Evolutionary conservation across 37 sponge, comb jelly and placozoan species (phyloP).

Genomic region (Agelas oroides): DNA sequence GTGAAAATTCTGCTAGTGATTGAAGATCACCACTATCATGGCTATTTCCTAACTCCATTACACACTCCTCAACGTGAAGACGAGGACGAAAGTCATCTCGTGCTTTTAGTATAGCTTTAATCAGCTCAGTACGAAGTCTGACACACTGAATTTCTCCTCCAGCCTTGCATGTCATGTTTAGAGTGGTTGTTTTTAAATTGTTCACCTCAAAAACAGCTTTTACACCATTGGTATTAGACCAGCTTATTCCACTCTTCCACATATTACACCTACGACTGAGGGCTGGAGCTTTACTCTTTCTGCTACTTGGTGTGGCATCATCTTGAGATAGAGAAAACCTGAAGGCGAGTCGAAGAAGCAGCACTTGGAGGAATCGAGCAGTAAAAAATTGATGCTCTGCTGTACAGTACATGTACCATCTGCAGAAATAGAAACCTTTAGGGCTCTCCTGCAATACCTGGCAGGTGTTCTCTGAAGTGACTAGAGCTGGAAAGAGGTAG

Average conservation of each 20-base stretch:
- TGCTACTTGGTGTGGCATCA: no score
- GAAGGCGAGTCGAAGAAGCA: slow-evolving; percentile 23
- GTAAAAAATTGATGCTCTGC: not conserved
- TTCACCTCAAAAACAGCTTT: slow-evolving; percentile 7
- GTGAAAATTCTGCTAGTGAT: no score
- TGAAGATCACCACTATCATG: no score
- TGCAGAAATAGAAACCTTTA: not conserved
- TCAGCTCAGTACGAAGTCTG: slow-evolving; percentile 4
- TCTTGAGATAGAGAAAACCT: slow-evolving; percentile 2
- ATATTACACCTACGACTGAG: not conserved
- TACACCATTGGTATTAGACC: slow-evolving; percentile 2
- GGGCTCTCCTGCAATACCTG: no score
- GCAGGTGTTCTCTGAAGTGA: not conserved
- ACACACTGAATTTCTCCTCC: slow-evolving; percentile 16
- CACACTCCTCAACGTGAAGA: not conserved
- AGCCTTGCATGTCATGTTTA: not conserved
- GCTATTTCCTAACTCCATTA: not conserved
- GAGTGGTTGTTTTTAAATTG: not conserved
- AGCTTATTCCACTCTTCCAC: slow-evolving; percentile 27
- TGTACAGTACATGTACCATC: slow-evolving; percentile 3
- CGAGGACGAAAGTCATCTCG: not conserved
- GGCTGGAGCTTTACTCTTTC: not conserved
- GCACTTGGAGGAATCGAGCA: slow-evolving; percentile 22
- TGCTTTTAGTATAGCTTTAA: slow-evolving; percentile 7
- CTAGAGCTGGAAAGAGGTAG: slow-evolving; percentile 33